A percentile compares a stretch with the other conserved stretches of the same genome.
Conservation (phyloP, 1,140 invertebrate genomes). For the Neelides sp. region DNA sequence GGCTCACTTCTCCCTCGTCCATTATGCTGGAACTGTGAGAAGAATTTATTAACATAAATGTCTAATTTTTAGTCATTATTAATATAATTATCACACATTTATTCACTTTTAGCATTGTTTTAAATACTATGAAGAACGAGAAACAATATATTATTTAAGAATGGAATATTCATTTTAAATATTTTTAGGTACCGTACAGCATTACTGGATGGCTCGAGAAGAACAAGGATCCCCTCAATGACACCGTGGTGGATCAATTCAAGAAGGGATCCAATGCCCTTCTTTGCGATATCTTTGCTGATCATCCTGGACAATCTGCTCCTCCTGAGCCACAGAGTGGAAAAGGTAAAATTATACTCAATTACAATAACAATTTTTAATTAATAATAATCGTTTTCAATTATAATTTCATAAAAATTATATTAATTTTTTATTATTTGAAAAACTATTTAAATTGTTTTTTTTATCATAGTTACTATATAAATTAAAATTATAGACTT, state of each 20-base stretch:
- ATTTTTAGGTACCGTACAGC: constrained; percentile 46
- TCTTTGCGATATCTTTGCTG: constrained; percentile 23
- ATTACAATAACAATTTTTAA: constrained; percentile 5
- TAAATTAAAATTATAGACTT: background rate
- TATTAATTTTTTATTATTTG: background rate
- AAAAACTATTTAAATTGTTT: background rate
- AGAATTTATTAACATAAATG: background rate
- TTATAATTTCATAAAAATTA: background rate
- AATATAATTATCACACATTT: background rate
- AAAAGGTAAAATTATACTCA: constrained; percentile 16
- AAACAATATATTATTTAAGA: background rate
- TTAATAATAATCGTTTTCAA: background rate
- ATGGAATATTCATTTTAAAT: constrained; percentile 2
- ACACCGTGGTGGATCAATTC: constrained; percentile 9
- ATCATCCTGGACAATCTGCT: constrained; percentile 17
- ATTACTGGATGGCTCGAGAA: constrained; percentile 43
- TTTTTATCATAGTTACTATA: background rate
- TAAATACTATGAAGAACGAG: background rate
- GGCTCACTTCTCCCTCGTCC: constrained; percentile 45
- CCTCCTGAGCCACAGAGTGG: background rate
- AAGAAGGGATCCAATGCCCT: constrained; percentile 14
- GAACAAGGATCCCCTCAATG: constrained; percentile 22
- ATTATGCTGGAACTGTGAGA: constrained; percentile 12
- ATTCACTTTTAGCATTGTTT: background rate
- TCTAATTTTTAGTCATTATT: background rate